phyloP scores from a whole-genome alignment of 2,888 invertebrate species.

The Ennomos erosarius region DNA sequence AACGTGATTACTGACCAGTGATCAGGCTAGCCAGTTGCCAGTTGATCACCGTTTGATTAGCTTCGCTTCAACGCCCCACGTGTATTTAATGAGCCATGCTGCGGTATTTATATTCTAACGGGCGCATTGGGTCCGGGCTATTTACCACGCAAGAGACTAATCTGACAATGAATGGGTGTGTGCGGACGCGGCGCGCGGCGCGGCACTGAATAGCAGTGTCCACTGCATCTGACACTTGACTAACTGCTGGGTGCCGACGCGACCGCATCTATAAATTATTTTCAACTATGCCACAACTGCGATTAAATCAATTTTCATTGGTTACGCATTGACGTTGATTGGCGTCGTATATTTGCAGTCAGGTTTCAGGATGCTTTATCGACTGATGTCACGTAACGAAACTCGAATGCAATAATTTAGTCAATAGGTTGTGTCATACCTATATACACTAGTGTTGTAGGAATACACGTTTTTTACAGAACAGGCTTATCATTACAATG shows the following conservation, averaged over 20 bases:
- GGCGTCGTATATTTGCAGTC: slow-evolving; percentile 11
- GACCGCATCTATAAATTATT: slow-evolving; percentile 62
- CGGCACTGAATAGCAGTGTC: slow-evolving; percentile 62
- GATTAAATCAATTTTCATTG: slow-evolving; percentile 48
- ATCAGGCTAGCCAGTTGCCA: not conserved
- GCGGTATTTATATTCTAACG: slow-evolving; percentile 35
- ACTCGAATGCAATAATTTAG: too few relatives aligned
- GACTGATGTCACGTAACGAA: not conserved
- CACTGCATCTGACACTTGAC: slow-evolving; percentile 69
- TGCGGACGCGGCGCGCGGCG: slow-evolving; percentile 49
- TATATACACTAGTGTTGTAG: too few relatives aligned
- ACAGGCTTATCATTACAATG: too few relatives aligned
- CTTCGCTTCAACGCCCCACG: slow-evolving; percentile 15
- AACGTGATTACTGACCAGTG: too few relatives aligned
- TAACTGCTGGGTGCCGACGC: slow-evolving; percentile 71
- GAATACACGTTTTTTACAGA: too few relatives aligned
- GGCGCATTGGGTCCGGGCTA: slow-evolving; percentile 33
- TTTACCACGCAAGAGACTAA: slow-evolving; percentile 51
- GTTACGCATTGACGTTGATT: slow-evolving; percentile 28
- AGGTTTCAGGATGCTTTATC: slow-evolving; percentile 3
- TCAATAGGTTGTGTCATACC: too few relatives aligned
- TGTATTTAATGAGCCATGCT: slow-evolving; percentile 21
- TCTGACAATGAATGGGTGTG: slow-evolving; percentile 64
- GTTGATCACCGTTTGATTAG: slow-evolving; percentile 15
- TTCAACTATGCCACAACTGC: slow-evolving; percentile 46